These are phyloP conservation scores for Homalodisca vitripennis DNA, from an alignment of 1,140 invertebrate genomes.

Conservation along the genomic window DNA sequence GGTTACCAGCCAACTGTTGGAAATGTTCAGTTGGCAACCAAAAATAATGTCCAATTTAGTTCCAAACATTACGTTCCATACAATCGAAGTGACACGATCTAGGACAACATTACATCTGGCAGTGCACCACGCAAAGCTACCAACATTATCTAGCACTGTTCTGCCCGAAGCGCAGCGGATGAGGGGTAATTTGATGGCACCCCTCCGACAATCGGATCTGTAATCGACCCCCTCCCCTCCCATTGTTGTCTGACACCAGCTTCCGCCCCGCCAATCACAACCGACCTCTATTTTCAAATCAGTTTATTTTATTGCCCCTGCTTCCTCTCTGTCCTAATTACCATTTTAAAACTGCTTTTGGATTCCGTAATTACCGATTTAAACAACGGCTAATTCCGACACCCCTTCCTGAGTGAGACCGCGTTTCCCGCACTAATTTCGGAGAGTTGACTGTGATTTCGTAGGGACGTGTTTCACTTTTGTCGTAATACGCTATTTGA, in stretches of 20 bases:
- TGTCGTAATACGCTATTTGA: too few relatives aligned
- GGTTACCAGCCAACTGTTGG: too few relatives aligned
- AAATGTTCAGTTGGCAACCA: too few relatives aligned
- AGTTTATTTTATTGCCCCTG: constrained; percentile 16
- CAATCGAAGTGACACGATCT: too few relatives aligned
- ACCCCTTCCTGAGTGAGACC: constrained; percentile 7
- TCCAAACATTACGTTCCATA: too few relatives aligned
- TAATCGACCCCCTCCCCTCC: not conserved
- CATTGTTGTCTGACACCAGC: constrained; percentile 10
- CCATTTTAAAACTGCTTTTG: constrained; percentile 19
- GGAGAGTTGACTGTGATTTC: not conserved
- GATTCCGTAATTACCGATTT: constrained; percentile 3
- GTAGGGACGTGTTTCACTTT: not conserved
- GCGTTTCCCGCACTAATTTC: not conserved
- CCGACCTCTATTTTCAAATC: constrained; percentile 14
- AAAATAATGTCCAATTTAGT: too few relatives aligned
- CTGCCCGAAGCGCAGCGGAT: not conserved
- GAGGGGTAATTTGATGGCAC: not conserved
- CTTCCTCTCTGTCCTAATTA: constrained; percentile 8
- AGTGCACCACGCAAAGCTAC: too few relatives aligned
- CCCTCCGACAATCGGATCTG: constrained; percentile 3
- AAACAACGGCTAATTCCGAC: constrained; percentile 13
- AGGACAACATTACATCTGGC: too few relatives aligned
- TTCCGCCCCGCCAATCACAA: not conserved
- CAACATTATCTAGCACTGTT: not conserved